Evolutionary conservation across 2,888 invertebrate species (phyloP).

Genomic region (Drosophila koepferae): DNA sequence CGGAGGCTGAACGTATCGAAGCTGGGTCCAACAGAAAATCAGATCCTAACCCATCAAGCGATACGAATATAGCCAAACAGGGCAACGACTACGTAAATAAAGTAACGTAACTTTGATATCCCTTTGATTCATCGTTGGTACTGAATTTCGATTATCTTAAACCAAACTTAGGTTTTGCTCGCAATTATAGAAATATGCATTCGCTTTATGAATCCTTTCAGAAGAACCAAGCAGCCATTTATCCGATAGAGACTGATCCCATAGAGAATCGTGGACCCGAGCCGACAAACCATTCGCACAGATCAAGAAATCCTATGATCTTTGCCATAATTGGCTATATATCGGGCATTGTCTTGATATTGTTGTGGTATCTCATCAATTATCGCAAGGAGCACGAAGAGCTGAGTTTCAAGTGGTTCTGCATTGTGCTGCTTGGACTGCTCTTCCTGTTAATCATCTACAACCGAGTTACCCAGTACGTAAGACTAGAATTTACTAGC

Average conservation of each 20-base stretch:
- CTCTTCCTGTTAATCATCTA: conserved; percentile 59
- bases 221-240: not conserved
- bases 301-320: not conserved
- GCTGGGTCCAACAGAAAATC: not conserved
- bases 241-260: conserved; percentile 4
- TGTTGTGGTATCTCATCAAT: conserved; percentile 61
- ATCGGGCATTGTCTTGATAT: conserved; percentile 59
- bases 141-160: not conserved
- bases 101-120: not conserved
- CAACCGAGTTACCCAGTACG: conserved; percentile 69
- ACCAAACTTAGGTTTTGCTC: too few relatives aligned
- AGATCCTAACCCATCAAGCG: not conserved
- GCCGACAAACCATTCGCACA: accelerated
- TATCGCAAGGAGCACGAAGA: conserved; percentile 8
- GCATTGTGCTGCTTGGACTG: conserved; percentile 36
- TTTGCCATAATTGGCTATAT: conserved; percentile 70
- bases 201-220: not conserved
- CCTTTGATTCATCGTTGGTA: too few relatives aligned
- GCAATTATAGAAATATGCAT: not conserved
- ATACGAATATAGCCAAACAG: not conserved
- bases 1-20: not conserved
- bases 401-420: conserved; percentile 59
- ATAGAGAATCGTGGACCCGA: accelerated
- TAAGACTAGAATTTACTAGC: not conserved
- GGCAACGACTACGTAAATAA: not conserved